Conservation (phyloP, 1,140 invertebrate genomes). For the Atopsyche davidsoni region DNA sequence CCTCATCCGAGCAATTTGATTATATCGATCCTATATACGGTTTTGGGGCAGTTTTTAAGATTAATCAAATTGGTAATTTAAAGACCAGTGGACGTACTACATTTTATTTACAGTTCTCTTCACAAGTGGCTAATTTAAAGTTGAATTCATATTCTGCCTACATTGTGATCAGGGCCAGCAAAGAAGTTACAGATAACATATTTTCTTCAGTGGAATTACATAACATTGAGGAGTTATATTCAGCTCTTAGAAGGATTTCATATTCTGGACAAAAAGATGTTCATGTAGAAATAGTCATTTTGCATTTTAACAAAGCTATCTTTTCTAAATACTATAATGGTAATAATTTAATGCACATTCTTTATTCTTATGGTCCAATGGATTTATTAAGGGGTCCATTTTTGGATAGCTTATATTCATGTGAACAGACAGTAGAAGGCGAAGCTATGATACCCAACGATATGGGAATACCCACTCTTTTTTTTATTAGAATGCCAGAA, state of each 20-base stretch:
- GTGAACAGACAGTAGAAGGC: constrained; percentile 21
- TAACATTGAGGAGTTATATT: neutral
- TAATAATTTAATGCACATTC: no score
- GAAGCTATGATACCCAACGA: constrained; percentile 36
- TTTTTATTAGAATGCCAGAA: constrained; percentile 33
- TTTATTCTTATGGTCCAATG: no score
- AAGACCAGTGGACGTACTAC: constrained; percentile 5
- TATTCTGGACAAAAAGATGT: no score
- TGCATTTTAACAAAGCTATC: constrained; percentile 11
- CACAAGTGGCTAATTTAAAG: constrained; percentile 18
- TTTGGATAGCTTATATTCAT: constrained; percentile 17
- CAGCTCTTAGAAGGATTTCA: no score
- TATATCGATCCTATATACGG: constrained; percentile 34
- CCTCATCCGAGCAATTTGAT: constrained; percentile 27
- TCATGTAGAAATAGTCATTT: constrained; percentile 1
- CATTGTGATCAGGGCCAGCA: constrained; percentile 22
- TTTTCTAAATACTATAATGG: constrained; percentile 6
- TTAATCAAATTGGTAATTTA: constrained; percentile 12
- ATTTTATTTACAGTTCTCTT: constrained; percentile 15
- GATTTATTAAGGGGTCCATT: no score
- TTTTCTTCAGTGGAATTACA: neutral
- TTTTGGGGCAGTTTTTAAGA: constrained; percentile 28
- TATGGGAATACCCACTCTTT: constrained; percentile 39
- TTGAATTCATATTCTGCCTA: constrained; percentile 15
- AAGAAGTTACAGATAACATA: constrained; percentile 16